Evolutionary conservation across 1,140 invertebrate genomes (phyloP).

Genomic region (Mizuhopecten yessoensis): DNA sequence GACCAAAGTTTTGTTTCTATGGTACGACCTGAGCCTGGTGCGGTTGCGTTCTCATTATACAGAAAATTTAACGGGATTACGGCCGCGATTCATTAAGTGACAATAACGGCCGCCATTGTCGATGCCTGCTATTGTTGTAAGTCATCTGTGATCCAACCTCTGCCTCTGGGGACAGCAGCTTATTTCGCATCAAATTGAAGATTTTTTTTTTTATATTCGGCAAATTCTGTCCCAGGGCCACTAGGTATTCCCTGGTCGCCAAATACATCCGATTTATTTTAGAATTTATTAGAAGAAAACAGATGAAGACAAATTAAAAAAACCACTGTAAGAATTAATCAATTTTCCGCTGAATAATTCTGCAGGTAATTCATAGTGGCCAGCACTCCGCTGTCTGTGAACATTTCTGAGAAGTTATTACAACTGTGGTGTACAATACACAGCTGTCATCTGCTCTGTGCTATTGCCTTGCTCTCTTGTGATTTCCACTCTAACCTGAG

Average conservation of each 20-base stretch:
- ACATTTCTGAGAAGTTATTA: no score
- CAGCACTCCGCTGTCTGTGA: no score
- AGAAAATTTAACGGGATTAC: conserved; percentile 39
- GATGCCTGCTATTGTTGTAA: background rate
- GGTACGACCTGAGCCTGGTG: background rate
- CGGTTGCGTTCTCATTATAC: conserved; percentile 17
- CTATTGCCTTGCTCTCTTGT: background rate
- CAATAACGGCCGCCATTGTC: conserved; percentile 26
- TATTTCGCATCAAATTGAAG: conserved; percentile 30
- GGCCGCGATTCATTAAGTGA: conserved; percentile 37
- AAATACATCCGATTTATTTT: conserved; percentile 36
- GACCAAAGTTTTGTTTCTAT: conserved; percentile 34
- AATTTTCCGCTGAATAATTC: background rate
- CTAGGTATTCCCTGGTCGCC: background rate
- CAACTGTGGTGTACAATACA: background rate
- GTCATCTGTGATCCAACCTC: background rate
- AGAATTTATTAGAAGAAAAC: conserved; percentile 40
- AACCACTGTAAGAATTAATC: conserved; percentile 20
- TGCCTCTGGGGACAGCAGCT: background rate
- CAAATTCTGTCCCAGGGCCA: background rate
- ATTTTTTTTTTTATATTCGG: background rate
- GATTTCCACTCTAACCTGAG: background rate
- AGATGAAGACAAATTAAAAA: conserved; percentile 1
- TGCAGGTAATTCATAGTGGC: background rate
- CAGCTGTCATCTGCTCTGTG: background rate